Conservation (phyloP, 1,140 invertebrate genomes). For the Pseudomyrmex flavicornis region DNA sequence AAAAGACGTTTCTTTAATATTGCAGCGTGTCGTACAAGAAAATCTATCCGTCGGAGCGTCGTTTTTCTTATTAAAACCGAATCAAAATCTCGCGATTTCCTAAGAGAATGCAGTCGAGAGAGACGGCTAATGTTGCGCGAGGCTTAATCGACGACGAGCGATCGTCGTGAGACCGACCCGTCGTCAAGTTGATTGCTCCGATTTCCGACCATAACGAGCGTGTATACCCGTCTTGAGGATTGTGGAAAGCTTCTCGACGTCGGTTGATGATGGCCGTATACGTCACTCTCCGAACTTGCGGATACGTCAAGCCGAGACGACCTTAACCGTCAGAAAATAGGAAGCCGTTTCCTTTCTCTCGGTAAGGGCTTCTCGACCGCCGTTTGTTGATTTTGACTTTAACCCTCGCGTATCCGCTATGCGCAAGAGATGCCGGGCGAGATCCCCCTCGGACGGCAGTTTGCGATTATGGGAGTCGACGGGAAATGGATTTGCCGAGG, state of each 20-base stretch:
- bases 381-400: conserved; percentile 53
- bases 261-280: conserved; percentile 57
- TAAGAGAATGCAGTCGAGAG: background rate
- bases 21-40: no score
- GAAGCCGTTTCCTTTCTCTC: conserved; percentile 34
- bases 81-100: background rate
- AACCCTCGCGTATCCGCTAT: conserved; percentile 9
- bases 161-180: conserved; percentile 7
- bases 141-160: conserved; percentile 17
- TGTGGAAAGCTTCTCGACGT: conserved; percentile 11
- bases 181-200: conserved; percentile 51
- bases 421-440: background rate
- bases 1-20: background rate
- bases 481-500: conserved; percentile 52
- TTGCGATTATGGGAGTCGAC: conserved; percentile 58
- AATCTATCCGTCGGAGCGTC: no score
- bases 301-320: conserved; percentile 31
- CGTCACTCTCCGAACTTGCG: conserved; percentile 34
- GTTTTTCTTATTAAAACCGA: background rate
- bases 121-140: conserved; percentile 1
- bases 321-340: conserved; percentile 41
- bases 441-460: conserved; percentile 28
- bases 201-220: conserved; percentile 38
- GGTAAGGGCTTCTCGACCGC: background rate
- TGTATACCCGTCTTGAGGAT: conserved; percentile 28